A percentile compares a stretch with the other conserved stretches of the same genome.
These are phyloP conservation scores for Pseudochaenichthys georgianus DNA, from an alignment of 2,797 vertebrate species.

Conservation along the genomic window DNA sequence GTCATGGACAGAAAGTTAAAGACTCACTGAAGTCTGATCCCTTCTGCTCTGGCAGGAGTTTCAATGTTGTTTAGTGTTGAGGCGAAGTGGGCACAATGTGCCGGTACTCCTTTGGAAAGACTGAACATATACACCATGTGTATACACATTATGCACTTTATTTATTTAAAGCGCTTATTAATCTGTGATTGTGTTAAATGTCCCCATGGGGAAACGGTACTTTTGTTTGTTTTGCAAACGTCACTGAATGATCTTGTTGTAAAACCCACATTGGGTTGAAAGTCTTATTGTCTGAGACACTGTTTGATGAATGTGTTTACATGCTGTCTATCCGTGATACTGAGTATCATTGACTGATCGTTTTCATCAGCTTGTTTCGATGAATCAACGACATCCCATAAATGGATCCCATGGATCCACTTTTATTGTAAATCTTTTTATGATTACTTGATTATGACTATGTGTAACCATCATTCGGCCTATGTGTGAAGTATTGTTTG, in stretches of 20 bases:
- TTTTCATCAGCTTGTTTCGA: constrained; percentile 55
- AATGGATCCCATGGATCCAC: constrained; percentile 76
- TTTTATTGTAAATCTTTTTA: constrained; percentile 64
- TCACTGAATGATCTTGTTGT: constrained; percentile 22
- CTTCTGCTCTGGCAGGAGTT: constrained; percentile 52
- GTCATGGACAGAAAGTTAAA: constrained; percentile 72
- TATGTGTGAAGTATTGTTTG: constrained; percentile 39
- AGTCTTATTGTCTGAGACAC: constrained; percentile 57
- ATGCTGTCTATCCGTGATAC: constrained; percentile 59
- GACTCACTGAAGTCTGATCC: constrained; percentile 65
- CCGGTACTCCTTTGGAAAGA: constrained; percentile 60
- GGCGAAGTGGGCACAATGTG: constrained; percentile 43
- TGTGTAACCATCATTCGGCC: constrained; percentile 65
- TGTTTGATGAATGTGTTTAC: constrained; percentile 40
- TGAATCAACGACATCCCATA: constrained; percentile 48
- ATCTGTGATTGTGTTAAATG: constrained; percentile 21
- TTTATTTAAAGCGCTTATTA: constrained; percentile 29
- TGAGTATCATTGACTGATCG: constrained; percentile 58
- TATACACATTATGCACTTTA: constrained; percentile 26
- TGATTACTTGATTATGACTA: constrained; percentile 62
- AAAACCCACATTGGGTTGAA: constrained; percentile 65
- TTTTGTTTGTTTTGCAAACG: constrained; percentile 54
- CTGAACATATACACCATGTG: constrained; percentile 57
- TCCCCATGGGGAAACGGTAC: constrained; percentile 40
- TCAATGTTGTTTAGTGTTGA: constrained; percentile 29